Base-by-base conservation (phyloP, 2,113 vertebrate species). In the Scophthalmus maximus region DNA sequence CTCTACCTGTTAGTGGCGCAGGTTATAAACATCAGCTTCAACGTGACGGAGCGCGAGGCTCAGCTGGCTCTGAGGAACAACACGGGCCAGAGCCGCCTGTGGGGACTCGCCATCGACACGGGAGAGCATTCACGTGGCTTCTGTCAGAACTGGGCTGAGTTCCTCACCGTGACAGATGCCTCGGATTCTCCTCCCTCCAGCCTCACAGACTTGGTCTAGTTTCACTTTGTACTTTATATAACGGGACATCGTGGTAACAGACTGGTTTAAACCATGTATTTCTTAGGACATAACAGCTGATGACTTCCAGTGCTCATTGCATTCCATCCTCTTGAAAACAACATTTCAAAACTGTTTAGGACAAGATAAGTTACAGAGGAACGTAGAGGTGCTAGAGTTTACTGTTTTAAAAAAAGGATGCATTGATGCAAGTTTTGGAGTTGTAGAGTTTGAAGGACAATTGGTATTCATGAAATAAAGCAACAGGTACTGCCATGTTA, bases 21-120 rank as follows among this genome's bases (percentile, higher is more conserved):
- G 85, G 87, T 98, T 25, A 86, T 97, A 49, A 98, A 99, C 73
- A 94, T 99, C 94, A 98, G 97, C 92, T 95, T 94, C 91, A 99
- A 99, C 0, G 94, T 98, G 91, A 99, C 98, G 0, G 96, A 98
- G 89, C 93, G 97, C 29, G 98, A 99, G 91, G 95, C 94, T 23
- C 95, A 95, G 62, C 89, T 96, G 76, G 97, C 97, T 76, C 93
- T 97, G 49, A 94, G 96, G 56, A 95, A 96, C 90, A 96, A 95
- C 88, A 93, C 88, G 0, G 96, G 95, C 34, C 94, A 87, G 75
- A 93, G 93, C 5, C 92, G 94, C 22, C 91, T 98, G 64, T 95
- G 94, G 0, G 97, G 98, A 29, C 94, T 98, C 9, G 91, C 95
- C 8, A 74, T 96, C 44, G 94, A 95, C 89, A 94, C 96, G 0